Evolutionary conservation across 2,797 vertebrate genomes (phyloP).

Genomic region (Borostomias antarcticus): DNA sequence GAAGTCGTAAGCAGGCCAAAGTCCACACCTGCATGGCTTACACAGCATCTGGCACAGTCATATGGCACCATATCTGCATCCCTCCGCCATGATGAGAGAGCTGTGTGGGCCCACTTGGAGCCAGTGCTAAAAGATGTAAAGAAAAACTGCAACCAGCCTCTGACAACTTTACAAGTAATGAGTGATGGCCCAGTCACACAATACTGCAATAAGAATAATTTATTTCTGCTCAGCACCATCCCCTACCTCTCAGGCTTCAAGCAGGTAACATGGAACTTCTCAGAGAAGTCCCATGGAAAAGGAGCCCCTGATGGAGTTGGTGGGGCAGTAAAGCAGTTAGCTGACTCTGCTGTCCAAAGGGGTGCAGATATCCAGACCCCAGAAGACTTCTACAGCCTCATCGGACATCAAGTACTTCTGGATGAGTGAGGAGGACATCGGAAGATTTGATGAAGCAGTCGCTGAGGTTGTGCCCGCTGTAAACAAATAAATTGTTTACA

Average conservation of each 20-base stretch:
- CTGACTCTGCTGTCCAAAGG: slow-evolving; percentile 17
- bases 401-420: slow-evolving; percentile 7
- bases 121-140: slow-evolving; percentile 18
- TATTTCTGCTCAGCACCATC: slow-evolving; percentile 21
- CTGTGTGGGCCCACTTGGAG: slow-evolving; percentile 28
- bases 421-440: slow-evolving; percentile 14
- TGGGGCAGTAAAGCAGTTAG: not conserved
- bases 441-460: slow-evolving; percentile 16
- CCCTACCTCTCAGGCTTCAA: slow-evolving; percentile 18
- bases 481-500: too few relatives aligned
- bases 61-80: slow-evolving; percentile 10
- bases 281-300: slow-evolving; percentile 20
- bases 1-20: not conserved
- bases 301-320: slow-evolving; percentile 21
- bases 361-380: slow-evolving; percentile 13
- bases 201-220: slow-evolving; percentile 24
- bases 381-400: slow-evolving; percentile 5
- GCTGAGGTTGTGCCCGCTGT: slow-evolving; percentile 9
- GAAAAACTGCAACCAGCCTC: not conserved
- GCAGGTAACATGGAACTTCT: slow-evolving; percentile 19
- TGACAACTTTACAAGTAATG: slow-evolving; percentile 14
- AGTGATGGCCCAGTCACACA: slow-evolving; percentile 28
- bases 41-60: not conserved
- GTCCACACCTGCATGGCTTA: not conserved
- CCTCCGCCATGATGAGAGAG: slow-evolving; percentile 27